Evolutionary conservation across 2,888 invertebrate genomes (phyloP), one percentile per base, ranked within the genome.

Genomic region (Caradrina kadenii): DNA sequence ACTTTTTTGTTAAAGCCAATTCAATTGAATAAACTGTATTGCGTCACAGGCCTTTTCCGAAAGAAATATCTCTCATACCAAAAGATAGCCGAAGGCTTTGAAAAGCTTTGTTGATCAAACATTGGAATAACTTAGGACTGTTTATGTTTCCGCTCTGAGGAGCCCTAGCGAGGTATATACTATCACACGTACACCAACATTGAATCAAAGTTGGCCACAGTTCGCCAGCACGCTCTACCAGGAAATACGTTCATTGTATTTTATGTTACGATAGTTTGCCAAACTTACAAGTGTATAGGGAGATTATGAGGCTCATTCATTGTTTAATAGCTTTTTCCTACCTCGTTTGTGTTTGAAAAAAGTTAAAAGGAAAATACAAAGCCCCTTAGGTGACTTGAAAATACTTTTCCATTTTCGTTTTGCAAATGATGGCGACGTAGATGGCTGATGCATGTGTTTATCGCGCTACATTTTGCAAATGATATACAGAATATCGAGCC

Each of bases 401-500:
- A 86, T 77, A 68, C 69, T 84, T 83, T 84, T 82, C 83, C 80
- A 77, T 79, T 83, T 84, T 70, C 76, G 78, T 67, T 76, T 61
- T 59, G 22, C 65, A 58, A 65, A 39, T 35, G 63, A 53, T 49
- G 22, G 50, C 49, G 49, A 66, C 64, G 70, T 62, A 42, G 42
- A 58, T 70, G 31, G 26, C 10, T 69, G 85, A 84, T 87, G 86
- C 86, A 87, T 86, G 85, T 86, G 86, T 88, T 87, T 88, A 87
- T 84, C 76, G 80, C 69, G 68, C 63, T 81, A 85, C 85, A 82
- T 88, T 88, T 86, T 80, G 84, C 76, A 85, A 89, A 86, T 85
- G 88, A 83, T 82, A 87, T 83, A 83, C 86, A 87, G 87, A 86
- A 88, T 87, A 89, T 81, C 81, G 83, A 81, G 68, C 66, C 74